Conservation (phyloP, 1,140 invertebrate genomes). For the Dreissena polymorpha region DNA sequence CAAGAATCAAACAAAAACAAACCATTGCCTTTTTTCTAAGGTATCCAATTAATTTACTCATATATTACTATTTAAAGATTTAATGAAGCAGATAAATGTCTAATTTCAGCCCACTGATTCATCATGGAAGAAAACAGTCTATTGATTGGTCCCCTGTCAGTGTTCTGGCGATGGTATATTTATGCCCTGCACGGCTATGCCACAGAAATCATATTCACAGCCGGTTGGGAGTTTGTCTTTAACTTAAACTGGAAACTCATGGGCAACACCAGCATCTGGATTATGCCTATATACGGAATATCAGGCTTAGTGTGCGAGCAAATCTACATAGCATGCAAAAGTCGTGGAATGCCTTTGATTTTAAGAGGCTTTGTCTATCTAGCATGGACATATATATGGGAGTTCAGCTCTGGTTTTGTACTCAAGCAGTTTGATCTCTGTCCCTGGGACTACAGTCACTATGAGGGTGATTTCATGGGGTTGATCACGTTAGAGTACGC, state of each 20-base stretch:
- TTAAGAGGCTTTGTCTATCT: constrained; percentile 80
- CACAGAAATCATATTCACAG: constrained; percentile 82
- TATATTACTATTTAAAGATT: no score
- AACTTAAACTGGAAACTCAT: constrained; percentile 81
- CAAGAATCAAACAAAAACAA: no score
- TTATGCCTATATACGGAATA: constrained; percentile 81
- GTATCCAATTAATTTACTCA: no score
- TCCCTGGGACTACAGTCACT: constrained; percentile 82
- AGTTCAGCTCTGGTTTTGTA: constrained; percentile 81
- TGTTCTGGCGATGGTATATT: constrained; percentile 79
- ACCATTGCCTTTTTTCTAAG: no score
- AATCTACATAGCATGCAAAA: constrained; percentile 74
- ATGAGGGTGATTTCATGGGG: constrained; percentile 81
- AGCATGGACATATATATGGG: constrained; percentile 81
- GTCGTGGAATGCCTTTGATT: constrained; percentile 74
- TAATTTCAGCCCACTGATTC: no score
- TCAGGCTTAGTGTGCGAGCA: constrained; percentile 79
- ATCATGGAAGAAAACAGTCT: neutral
- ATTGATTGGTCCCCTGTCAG: constrained; percentile 56
- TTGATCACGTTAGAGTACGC: constrained; percentile 82
- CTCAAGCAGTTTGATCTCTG: constrained; percentile 81
- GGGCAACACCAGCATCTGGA: constrained; percentile 81
- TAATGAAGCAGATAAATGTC: no score
- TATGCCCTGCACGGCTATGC: constrained; percentile 82
- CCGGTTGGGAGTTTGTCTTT: constrained; percentile 81